phyloP scores from a whole-genome alignment of 2,797 vertebrate genomes.

The Apodemus agrarius region DNA sequence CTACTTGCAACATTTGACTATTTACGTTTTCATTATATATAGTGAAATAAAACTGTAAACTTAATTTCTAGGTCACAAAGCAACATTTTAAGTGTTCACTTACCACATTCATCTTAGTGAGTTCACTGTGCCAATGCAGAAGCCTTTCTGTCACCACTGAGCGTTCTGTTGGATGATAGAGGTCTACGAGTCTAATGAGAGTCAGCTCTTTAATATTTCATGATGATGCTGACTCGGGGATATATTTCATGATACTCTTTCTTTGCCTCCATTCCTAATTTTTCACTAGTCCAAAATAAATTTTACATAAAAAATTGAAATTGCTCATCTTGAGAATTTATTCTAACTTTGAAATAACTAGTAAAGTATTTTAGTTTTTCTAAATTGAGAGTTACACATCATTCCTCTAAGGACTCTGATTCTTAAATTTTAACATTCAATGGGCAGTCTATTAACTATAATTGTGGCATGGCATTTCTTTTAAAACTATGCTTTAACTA shows the following conservation, averaged over 20 bases:
- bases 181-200: constrained; percentile 22
- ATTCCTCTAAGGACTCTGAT: constrained; percentile 44
- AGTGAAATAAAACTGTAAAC: constrained; percentile 36
- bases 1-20: background rate
- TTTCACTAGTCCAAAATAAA: constrained; percentile 30
- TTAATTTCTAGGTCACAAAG: constrained; percentile 23
- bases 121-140: background rate
- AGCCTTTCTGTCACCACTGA: background rate
- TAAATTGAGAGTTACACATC: constrained; percentile 60
- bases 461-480: constrained; percentile 28
- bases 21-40: constrained; percentile 57
- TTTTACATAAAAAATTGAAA: constrained; percentile 44
- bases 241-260: background rate
- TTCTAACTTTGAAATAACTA: constrained; percentile 70
- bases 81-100: constrained; percentile 45
- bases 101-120: background rate
- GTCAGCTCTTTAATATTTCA: constrained; percentile 45
- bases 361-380: constrained; percentile 64
- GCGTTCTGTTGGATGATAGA: background rate
- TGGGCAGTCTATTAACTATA: constrained; percentile 62
- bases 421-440: constrained; percentile 71
- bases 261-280: background rate
- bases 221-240: constrained; percentile 45
- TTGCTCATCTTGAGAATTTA: constrained; percentile 58
- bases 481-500: constrained; percentile 57